These are phyloP conservation scores for Dryadula phaetusa DNA, from an alignment of 2,888 invertebrate species.

Conservation along the genomic window DNA sequence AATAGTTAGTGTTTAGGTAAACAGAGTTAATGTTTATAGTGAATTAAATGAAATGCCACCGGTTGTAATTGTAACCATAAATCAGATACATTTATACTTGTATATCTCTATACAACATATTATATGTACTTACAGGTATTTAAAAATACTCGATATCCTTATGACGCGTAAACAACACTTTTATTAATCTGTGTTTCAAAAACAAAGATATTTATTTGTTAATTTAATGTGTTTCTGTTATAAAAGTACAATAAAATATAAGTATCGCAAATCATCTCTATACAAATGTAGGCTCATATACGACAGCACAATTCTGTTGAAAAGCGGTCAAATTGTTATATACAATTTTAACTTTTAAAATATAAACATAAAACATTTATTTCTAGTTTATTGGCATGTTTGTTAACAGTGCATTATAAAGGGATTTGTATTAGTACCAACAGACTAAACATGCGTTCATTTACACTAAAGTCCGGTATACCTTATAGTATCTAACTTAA, in stretches of 20 bases:
- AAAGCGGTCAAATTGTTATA: too few species aligned
- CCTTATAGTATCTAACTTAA: neutral
- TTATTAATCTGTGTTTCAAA: too few species aligned
- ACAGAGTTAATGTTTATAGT: constrained; percentile 16
- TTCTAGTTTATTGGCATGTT: constrained; percentile 13
- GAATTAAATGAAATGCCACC: constrained; percentile 26
- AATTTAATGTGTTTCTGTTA: too few species aligned
- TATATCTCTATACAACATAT: neutral
- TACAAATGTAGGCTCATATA: too few species aligned
- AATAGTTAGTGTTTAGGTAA: constrained; percentile 24
- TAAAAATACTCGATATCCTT: constrained; percentile 3
- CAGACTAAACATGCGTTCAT: constrained; percentile 26
- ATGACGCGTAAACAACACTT: neutral
- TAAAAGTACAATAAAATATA: too few species aligned
- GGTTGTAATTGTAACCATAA: constrained; percentile 9
- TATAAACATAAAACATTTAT: neutral
- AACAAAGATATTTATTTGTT: too few species aligned
- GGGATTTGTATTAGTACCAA: constrained; percentile 5
- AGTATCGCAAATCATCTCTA: too few species aligned
- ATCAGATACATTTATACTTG: neutral
- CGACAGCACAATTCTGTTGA: too few species aligned
- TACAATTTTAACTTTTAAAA: too few species aligned
- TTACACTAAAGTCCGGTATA: constrained; percentile 5
- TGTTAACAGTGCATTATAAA: constrained; percentile 10
- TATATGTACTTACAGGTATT: neutral